Evolutionary conservation across 2,888 invertebrate species (phyloP).

Genomic region (Noctua fimbriata): DNA sequence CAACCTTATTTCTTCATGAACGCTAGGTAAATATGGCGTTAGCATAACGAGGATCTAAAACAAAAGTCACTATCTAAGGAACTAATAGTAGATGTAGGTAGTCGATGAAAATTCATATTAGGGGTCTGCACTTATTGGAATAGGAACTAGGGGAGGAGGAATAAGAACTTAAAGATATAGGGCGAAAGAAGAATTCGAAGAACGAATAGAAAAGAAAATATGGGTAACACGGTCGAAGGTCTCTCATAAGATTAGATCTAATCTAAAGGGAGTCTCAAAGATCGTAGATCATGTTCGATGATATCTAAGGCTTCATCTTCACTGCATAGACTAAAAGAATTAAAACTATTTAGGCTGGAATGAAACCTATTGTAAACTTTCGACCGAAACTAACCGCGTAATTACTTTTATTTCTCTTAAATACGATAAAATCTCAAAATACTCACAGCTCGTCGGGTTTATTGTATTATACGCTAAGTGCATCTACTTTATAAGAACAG

Average conservation of each 20-base stretch:
- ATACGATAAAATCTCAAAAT: conserved; percentile 91
- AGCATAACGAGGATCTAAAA: conserved; percentile 85
- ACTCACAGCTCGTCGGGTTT: conserved; percentile 90
- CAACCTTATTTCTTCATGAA: conserved; percentile 90
- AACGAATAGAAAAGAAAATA: conserved; percentile 57
- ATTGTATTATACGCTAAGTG: conserved; percentile 90
- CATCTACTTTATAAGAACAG: conserved; percentile 90
- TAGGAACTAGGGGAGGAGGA: conserved; percentile 85
- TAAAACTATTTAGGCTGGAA: conserved; percentile 88
- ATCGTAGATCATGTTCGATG: conserved; percentile 78
- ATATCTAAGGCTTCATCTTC: conserved; percentile 79
- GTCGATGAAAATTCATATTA: conserved; percentile 73
- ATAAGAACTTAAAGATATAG: conserved; percentile 67
- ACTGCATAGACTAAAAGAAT: conserved; percentile 82
- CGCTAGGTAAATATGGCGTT: conserved; percentile 88
- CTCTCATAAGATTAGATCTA: conserved; percentile 74
- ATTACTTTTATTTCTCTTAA: conserved; percentile 83
- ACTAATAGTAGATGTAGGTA: conserved; percentile 77
- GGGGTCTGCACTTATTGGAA: conserved; percentile 76
- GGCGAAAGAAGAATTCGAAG: conserved; percentile 37
- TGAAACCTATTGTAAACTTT: conserved; percentile 83
- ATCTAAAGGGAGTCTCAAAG: conserved; percentile 75
- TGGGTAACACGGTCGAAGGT: conserved; percentile 70
- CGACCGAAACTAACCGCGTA: conserved; percentile 84
- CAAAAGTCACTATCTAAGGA: conserved; percentile 80